A percentile compares a stretch with the other conserved stretches of the same genome.
Conservation (phyloP, 2,113 vertebrate genomes). For the Xerus inauris region DNA sequence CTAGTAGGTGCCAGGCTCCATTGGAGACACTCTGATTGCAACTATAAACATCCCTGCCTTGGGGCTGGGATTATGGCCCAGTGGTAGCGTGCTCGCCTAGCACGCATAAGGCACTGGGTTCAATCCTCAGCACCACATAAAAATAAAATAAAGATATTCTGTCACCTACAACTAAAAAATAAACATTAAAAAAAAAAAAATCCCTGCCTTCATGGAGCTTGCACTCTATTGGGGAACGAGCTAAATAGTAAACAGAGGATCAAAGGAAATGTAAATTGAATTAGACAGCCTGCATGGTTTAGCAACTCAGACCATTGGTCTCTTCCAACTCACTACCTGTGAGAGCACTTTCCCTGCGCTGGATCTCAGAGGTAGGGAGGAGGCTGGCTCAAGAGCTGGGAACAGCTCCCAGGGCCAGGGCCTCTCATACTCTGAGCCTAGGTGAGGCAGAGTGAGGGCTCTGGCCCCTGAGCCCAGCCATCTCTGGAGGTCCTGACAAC, state of each 20-base stretch:
- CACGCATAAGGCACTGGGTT: too few relatives aligned
- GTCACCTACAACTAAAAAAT: too few relatives aligned
- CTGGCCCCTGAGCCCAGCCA: not conserved
- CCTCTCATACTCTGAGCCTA: not conserved
- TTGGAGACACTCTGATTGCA: too few relatives aligned
- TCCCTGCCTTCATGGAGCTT: not conserved
- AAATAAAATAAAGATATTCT: too few relatives aligned
- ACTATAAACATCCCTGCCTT: not conserved
- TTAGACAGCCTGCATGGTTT: not conserved
- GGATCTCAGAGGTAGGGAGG: not conserved
- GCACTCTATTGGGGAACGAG: not conserved
- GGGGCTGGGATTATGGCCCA: too few relatives aligned
- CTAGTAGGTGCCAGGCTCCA: not conserved
- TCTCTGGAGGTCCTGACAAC: not conserved
- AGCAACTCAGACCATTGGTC: not conserved
- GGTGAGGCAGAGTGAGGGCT: not conserved
- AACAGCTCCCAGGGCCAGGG: not conserved
- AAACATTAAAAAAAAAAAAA: too few relatives aligned
- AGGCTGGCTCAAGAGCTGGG: not conserved
- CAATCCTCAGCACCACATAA: too few relatives aligned
- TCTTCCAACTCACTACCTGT: not conserved
- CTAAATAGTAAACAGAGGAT: not conserved
- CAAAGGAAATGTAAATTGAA: not conserved
- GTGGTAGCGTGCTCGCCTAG: too few relatives aligned
- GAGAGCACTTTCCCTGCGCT: not conserved